A percentile compares a stretch with the other conserved stretches of the same genome.
Evolutionary conservation across 1,140 invertebrate species (phyloP).

Genomic region (Heliconius nattereri): DNA sequence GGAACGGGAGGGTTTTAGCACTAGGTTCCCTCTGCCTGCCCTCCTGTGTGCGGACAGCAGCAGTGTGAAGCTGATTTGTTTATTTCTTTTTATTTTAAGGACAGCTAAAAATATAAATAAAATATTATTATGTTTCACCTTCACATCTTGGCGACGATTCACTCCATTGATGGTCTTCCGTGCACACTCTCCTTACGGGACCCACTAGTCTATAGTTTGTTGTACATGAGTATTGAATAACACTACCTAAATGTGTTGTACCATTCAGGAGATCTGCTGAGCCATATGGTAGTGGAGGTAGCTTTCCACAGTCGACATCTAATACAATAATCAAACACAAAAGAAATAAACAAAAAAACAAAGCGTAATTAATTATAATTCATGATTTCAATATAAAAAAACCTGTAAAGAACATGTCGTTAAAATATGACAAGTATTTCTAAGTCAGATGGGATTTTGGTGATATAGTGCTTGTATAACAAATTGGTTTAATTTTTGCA

Average conservation of each 20-base stretch:
- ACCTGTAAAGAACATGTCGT: background rate
- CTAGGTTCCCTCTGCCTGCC: too few species aligned
- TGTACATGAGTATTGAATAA: conserved; percentile 89
- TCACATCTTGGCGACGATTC: conserved; percentile 92
- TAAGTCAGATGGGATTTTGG: too few species aligned
- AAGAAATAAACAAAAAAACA: too few species aligned
- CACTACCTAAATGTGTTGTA: conserved; percentile 90
- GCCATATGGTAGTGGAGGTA: conserved; percentile 90
- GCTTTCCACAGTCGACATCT: conserved; percentile 95
- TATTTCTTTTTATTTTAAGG: too few species aligned
- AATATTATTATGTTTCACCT: conserved; percentile 80
- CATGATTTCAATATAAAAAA: background rate
- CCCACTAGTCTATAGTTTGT: conserved; percentile 91
- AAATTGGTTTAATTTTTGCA: background rate
- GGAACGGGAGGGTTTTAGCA: too few species aligned
- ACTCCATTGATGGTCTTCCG: conserved; percentile 90
- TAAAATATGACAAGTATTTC: background rate
- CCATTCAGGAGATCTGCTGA: conserved; percentile 88
- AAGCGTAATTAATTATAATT: background rate
- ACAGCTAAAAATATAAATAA: background rate
- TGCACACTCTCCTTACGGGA: conserved; percentile 86
- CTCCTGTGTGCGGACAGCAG: too few species aligned
- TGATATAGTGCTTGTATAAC: too few species aligned
- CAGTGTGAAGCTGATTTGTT: too few species aligned
- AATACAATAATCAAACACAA: background rate